Evolutionary conservation across 2,113 vertebrate species (phyloP), one percentile per base, ranked within the genome.

Genomic region (Cyanoderma ruficeps): DNA sequence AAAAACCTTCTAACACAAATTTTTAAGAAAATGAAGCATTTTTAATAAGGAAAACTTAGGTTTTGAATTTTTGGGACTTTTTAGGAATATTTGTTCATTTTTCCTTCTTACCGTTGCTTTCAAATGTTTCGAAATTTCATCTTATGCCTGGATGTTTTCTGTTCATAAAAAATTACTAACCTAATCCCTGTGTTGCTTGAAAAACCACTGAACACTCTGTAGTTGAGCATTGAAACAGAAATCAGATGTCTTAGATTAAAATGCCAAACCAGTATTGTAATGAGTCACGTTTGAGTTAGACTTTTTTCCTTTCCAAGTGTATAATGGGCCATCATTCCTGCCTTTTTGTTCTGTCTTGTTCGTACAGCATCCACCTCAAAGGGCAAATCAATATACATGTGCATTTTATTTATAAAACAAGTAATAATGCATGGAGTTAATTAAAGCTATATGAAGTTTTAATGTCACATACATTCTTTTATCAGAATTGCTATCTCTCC

Each of bases 1-100:
- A 39, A 61, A 65, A 18, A n/a, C n/a, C 4, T 74, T 79, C 77
- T 46, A 57, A 74, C 5, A 35, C 14, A 49, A 44, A 16, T 25
- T n/a, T 13, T n/a, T 3, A 46, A 10, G 27, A 33, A 68, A 49
- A 15, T 1, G 0, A 12, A 39, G 6, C 3, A 50, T 77, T 77
- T 88, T 23, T 67, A 49, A 35, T 52, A 53, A 23, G 10, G 11
- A 68, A 71, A 86, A 61, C 12, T 42, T 72, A 60, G 3, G 12
- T 24, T 27, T 86, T 41, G 20, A 55, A 2, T 22, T 33, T 60
- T 76, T 28, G 24, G 70, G 25, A 44, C 27, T 75, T 71, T 44
- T 53, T 74, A 59, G 33, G 15, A 52, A 3, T 33, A 28, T 56
- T 67, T 75, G 11, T 61, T 76, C 2, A 16, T 17, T 71, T 91